Percentiles rank a stretch among this genome's conserved stretches.
Conservation (phyloP, 2,113 vertebrate species). For the Siniperca knerii region DNA sequence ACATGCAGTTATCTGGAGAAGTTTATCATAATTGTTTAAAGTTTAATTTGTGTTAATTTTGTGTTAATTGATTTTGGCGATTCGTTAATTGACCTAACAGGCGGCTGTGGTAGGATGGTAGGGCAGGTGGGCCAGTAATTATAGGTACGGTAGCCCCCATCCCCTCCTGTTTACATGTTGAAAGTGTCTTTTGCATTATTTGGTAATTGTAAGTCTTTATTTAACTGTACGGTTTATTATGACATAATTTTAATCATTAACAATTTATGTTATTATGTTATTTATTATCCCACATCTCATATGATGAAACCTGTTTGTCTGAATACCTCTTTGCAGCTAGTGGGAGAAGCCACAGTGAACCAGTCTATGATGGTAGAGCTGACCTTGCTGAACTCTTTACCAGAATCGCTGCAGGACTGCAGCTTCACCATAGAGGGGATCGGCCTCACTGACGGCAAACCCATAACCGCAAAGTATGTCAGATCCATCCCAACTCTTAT, state of each 20-base stretch:
- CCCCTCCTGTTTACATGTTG: background rate
- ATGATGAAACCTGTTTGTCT: background rate
- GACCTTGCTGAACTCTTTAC: slow-evolving; percentile 87
- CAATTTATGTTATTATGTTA: too few relatives aligned
- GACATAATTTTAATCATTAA: background rate
- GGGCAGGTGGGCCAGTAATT: background rate
- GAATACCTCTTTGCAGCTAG: slow-evolving; percentile 79
- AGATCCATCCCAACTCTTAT: background rate
- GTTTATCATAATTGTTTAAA: background rate
- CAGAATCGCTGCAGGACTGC: slow-evolving; percentile 80
- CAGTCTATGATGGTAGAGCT: slow-evolving; percentile 85
- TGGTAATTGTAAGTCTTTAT: background rate
- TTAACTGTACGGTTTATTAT: background rate
- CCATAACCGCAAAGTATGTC: slow-evolving; percentile 83
- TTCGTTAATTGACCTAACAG: background rate
- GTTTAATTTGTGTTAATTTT: background rate
- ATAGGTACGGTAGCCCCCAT: too few relatives aligned
- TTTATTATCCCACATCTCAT: background rate
- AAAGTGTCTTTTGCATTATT: background rate
- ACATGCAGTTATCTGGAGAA: background rate
- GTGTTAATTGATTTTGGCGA: background rate
- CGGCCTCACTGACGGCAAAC: slow-evolving; percentile 81
- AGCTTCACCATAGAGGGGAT: slow-evolving; percentile 86
- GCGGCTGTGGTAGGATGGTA: too few relatives aligned
- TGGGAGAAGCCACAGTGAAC: slow-evolving; percentile 85